Evolutionary conservation across 1,140 invertebrate species (phyloP).

Genomic region (Periplaneta americana): DNA sequence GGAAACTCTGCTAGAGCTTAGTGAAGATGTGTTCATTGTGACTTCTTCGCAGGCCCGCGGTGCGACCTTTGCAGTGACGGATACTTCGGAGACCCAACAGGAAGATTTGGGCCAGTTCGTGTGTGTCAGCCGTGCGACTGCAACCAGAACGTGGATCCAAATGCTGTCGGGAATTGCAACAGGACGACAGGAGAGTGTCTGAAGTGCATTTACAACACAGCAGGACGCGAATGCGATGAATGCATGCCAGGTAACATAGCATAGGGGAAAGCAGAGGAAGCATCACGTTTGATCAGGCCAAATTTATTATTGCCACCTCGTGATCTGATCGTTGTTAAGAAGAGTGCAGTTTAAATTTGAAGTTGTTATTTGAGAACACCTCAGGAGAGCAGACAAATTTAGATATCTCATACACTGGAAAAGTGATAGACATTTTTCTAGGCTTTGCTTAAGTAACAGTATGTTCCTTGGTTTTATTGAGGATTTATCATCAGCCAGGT

Average conservation of each 20-base stretch:
- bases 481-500: no score
- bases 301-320: no score
- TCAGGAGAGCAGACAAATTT: no score
- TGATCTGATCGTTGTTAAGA: no score
- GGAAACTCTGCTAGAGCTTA: not conserved
- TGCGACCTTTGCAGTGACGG: slow-evolving; percentile 95
- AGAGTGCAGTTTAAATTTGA: no score
- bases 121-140: slow-evolving; percentile 86
- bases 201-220: slow-evolving; percentile 96
- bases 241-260: slow-evolving; percentile 69
- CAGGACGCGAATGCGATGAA: slow-evolving; percentile 79
- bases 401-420: no score
- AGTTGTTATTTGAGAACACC: no score
- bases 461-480: no score
- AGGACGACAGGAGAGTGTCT: slow-evolving; percentile 89
- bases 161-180: slow-evolving; percentile 91
- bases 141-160: slow-evolving; percentile 92
- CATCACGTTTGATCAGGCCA: no score
- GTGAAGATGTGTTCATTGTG: not conserved
- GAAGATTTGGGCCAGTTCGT: slow-evolving; percentile 49
- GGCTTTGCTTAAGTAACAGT: no score
- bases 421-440: no score
- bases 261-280: no score
- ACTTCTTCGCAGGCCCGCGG: slow-evolving; percentile 54
- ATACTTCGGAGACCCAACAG: slow-evolving; percentile 84